Evolutionary conservation across 2,113 vertebrate genomes (phyloP).

Genomic region (Donacobius atricapilla): DNA sequence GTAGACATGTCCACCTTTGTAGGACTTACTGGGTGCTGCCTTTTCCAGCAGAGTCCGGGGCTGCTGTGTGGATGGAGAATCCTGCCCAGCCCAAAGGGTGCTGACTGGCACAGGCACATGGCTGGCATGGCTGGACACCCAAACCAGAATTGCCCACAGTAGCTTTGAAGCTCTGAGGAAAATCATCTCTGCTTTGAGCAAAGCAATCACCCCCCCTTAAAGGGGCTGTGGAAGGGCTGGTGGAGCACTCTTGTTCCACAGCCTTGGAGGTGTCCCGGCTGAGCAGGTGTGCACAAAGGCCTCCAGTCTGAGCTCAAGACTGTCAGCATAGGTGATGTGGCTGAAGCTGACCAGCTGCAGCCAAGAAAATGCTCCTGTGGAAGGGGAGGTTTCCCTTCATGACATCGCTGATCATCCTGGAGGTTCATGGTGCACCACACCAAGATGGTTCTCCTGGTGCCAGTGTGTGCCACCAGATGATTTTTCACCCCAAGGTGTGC

Average conservation of each 20-base stretch:
- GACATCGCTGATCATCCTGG: too few species aligned
- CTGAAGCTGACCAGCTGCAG: not conserved
- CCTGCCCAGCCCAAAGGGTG: not conserved
- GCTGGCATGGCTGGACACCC: not conserved
- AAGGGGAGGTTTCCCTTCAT: not conserved
- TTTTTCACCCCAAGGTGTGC: not conserved
- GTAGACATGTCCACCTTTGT: rapidly evolving
- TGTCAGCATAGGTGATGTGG: rapidly evolving
- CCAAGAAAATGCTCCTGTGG: not conserved
- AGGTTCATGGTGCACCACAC: rapidly evolving
- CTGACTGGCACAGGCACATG: not conserved
- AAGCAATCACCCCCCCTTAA: not conserved
- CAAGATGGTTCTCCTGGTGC: not conserved
- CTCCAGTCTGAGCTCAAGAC: not conserved
- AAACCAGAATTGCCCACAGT: not conserved
- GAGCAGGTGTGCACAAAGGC: rapidly evolving
- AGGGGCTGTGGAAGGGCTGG: not conserved
- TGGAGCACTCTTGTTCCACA: not conserved
- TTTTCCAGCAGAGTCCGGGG: not conserved
- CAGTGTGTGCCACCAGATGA: rapidly evolving
- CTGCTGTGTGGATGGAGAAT: not conserved
- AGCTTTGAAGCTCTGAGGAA: not conserved
- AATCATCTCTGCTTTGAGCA: not conserved
- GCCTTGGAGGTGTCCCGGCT: rapidly evolving
- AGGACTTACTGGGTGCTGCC: not conserved